Evolutionary conservation across 2,888 invertebrate genomes (phyloP), one percentile per base, ranked within the genome.

Genomic region (Norana najaformis): DNA sequence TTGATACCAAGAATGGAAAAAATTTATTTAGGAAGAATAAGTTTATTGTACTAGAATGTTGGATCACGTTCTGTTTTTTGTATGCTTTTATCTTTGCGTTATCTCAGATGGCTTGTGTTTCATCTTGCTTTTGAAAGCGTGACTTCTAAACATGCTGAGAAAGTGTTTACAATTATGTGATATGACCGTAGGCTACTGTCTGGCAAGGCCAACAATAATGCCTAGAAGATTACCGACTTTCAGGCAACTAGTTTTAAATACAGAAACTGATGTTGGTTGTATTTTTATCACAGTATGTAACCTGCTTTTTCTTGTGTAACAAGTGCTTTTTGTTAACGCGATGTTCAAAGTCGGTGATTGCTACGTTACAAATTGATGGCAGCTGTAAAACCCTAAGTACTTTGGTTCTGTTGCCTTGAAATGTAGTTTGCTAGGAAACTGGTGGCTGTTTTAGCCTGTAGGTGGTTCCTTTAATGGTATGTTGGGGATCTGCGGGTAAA

Each of bases 181-280:
- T 69, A 69, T 69, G 69, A 69, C 69, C n/a, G 69, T n/a, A 69
- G 69, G 69, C 69, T 69, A 69, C 30, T 69, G 69, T 69, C 69
- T 30, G 30, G 69, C 69, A 69, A 69, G 69, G 30, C 69, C 30
- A n/a, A 69, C 69, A 69, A 11, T 69, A 69, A 30, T 69, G 69
- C 69, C 30, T 30, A 69, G 69, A 69, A 69, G 69, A 69, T 69
- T 69, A 69, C 69, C 69, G n/a, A 69, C 69, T 69, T n/a, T n/a
- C 69, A 69, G 30, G 69, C 69, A 8, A 13, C 69, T 69, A 69
- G 69, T 69, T 69, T 30, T 69, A 53, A 53, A 30, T 53, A 69
- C 69, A n/a, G 69, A 69, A 85, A 85, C 35, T 35, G 85, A 36
- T 85, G 85, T 85, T 85, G 85, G 85, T 85, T 85, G 85, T 85